Base-by-base conservation (phyloP, 2,797 vertebrate species). In the Sarcophilus harrisii region DNA sequence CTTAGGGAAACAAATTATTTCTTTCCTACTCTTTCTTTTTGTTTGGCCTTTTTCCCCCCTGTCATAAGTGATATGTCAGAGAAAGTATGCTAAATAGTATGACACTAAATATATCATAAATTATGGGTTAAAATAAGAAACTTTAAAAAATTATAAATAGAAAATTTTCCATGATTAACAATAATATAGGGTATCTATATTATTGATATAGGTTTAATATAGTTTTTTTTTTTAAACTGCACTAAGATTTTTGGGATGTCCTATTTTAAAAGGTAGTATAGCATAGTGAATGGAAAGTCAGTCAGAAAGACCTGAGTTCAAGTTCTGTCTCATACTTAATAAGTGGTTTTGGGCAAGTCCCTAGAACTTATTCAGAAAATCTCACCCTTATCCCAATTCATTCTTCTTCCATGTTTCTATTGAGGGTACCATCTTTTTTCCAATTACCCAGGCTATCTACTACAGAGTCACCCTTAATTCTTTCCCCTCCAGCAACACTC, bases 1-100 rank as follows among this genome's bases (percentile, higher is more conserved):
- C 97, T 98, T 97, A 97, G 97, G 92, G 92, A 96, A 93, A 94
- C 91, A 92, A 97, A 90, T 92, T 97, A 96, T 95, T 93, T 91
- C 55, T 93, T 94, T 92, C 95, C 89, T 96, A 30, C 2, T 11
- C 58, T 92, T 1, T 60, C 90, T 93, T 95, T 93, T 58, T 92
- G 93, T 92, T 27, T 87, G 38, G 38, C 38, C 38, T 87, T 87
- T 87, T 1, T 1, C 21, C 8, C 21, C 9, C 38, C 38, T 87
- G 21, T 21, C 38, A 45, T 4, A 38, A 87, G 38, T 27, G 73
- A 87, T 45, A 21, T 87, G 21, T 27, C 73, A 87, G 73, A 87
- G 10, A 87, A 87, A 27, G 38, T 45, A 45, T 87, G 38, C 2
- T 21, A 21, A 45, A 38, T 38, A 38, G 66, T 73, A 73, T 38